A percentile compares a stretch with the other conserved stretches of the same genome.
phyloP scores from a whole-genome alignment of 2,797 vertebrate species.

The Sarcophilus harrisii region DNA sequence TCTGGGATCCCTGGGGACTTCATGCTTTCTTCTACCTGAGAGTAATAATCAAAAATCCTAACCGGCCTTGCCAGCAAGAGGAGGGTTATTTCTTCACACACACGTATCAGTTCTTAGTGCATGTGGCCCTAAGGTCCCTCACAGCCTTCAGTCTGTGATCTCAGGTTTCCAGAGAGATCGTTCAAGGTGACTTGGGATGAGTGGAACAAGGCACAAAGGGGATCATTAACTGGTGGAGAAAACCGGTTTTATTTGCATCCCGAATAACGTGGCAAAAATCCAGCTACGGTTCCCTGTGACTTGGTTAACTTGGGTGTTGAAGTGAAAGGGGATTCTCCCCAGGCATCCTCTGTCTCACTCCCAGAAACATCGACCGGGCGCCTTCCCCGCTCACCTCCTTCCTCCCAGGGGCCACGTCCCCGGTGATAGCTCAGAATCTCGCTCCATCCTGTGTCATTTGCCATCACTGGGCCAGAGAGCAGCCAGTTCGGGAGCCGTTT shows the following conservation, averaged over 20 bases:
- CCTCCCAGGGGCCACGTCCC: too few species aligned
- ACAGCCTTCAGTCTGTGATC: background rate
- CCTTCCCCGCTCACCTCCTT: background rate
- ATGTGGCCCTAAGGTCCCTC: background rate
- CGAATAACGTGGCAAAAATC: background rate
- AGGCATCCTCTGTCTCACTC: background rate
- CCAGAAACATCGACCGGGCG: too few species aligned
- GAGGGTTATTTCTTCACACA: background rate
- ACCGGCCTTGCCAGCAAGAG: background rate
- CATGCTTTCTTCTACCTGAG: background rate
- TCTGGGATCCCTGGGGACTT: background rate
- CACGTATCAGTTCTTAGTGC: background rate
- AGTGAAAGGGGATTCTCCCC: background rate
- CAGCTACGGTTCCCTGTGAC: background rate
- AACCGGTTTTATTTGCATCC: background rate
- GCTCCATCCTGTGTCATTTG: background rate
- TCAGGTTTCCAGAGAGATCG: background rate
- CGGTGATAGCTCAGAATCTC: background rate
- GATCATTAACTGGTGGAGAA: background rate
- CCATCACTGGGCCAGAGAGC: background rate
- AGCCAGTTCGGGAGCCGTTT: background rate
- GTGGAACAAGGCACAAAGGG: background rate
- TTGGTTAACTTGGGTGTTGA: background rate
- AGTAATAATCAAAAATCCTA: background rate
- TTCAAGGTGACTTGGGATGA: background rate